phyloP scores from a whole-genome alignment of 2,797 vertebrate genomes.

The Rhyacichthys aspro region DNA sequence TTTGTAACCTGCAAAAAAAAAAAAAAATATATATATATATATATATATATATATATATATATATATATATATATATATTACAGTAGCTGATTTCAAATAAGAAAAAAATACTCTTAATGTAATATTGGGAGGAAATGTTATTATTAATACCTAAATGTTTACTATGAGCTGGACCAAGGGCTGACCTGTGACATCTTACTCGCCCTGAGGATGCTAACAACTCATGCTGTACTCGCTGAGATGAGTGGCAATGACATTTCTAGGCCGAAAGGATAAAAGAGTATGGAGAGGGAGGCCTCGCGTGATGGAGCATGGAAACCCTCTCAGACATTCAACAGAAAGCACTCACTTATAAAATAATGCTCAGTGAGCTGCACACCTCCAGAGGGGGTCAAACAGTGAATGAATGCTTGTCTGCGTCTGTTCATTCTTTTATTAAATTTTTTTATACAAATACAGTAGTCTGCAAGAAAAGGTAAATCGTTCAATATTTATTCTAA shows the following conservation, averaged over 20 bases:
- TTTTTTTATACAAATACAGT: too few species aligned
- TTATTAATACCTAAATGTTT: too few species aligned
- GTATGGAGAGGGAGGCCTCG: constrained; percentile 14
- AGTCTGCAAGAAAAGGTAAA: too few species aligned
- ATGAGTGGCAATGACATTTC: constrained; percentile 61
- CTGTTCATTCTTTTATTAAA: not conserved
- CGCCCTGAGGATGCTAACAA: constrained; percentile 24
- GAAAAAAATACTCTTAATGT: too few species aligned
- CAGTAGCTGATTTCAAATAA: too few species aligned
- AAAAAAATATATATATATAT: too few species aligned
- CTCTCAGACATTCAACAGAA: constrained; percentile 53
- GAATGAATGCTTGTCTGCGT: constrained; percentile 26
- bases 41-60: too few species aligned
- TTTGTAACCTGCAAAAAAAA: too few species aligned
- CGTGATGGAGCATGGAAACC: constrained; percentile 51
- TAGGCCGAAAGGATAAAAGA: constrained; percentile 52
- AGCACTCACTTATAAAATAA: constrained; percentile 46
- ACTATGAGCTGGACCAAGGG: too few species aligned
- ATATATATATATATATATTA: too few species aligned
- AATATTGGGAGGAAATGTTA: too few species aligned
- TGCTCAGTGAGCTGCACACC: constrained; percentile 54
- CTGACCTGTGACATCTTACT: constrained; percentile 17
- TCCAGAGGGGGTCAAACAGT: constrained; percentile 49
- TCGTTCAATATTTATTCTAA: too few species aligned
- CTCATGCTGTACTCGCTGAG: constrained; percentile 25